phyloP scores from a whole-genome alignment of 92 coral and sea anemone genomes.

The Porites evermanni region DNA sequence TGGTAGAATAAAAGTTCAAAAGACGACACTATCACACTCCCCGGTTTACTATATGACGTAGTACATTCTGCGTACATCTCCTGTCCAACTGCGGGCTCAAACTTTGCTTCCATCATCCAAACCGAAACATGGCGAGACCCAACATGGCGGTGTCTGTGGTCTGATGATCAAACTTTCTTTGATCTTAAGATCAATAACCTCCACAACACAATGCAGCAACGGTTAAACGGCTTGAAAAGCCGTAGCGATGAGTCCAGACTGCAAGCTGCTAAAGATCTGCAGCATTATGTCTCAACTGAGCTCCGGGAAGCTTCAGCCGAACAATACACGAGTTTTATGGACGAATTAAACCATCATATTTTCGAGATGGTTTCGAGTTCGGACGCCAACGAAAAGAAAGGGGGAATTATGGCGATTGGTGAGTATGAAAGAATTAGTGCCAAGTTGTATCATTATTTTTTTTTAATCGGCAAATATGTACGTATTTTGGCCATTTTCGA shows the following conservation, averaged over 20 bases:
- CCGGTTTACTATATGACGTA: no score
- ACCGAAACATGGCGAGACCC: neutral
- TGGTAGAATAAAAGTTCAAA: no score
- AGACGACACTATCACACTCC: no score
- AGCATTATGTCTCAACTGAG: slow-evolving; percentile 96
- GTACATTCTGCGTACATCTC: no score
- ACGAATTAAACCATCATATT: slow-evolving; percentile 92
- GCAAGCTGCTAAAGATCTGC: slow-evolving; percentile 92
- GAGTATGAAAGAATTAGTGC: slow-evolving; percentile 5
- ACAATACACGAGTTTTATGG: slow-evolving; percentile 91
- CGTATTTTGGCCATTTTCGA: no score
- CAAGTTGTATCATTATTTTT: no score
- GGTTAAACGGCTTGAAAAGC: slow-evolving; percentile 93
- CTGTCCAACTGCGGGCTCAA: no score
- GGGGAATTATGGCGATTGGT: slow-evolving; percentile 99
- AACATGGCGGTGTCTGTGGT: neutral
- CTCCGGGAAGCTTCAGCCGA: slow-evolving; percentile 98
- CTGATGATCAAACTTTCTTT: neutral
- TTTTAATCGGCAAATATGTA: no score
- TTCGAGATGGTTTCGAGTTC: slow-evolving; percentile 99
- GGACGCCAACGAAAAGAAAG: slow-evolving; percentile 98
- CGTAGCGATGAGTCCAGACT: slow-evolving; percentile 93
- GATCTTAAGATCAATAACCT: neutral
- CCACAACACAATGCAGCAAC: slow-evolving; percentile 75
- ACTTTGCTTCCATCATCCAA: no score